Base-by-base conservation (phyloP, 2,113 vertebrate genomes). In the Xiphophorus hellerii region DNA sequence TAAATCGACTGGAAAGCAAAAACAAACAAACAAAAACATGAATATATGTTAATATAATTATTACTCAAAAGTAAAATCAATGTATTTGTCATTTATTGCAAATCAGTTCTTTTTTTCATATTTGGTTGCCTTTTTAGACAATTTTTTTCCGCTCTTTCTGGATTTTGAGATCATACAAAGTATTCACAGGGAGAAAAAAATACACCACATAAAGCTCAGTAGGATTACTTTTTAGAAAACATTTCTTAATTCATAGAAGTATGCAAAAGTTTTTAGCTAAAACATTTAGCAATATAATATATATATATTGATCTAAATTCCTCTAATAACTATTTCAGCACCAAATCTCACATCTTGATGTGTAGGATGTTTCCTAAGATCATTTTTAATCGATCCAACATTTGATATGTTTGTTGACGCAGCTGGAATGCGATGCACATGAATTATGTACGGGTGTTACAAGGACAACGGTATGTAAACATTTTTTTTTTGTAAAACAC, bases 1-100 rank as follows among this genome's bases (percentile, higher is more conserved):
- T 10, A 95, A 83, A 77, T 95, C 92, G 84, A 95, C 94, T 95
- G 85, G 20, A 66, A 62, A 27, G 85, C 83, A 72, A 66, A 2
- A 37, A 12, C 35, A 37, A 33, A 33, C 31, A 33, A 33, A 48
- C 4, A 6, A 2, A 71, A 74, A 71, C 76, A 6, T 44, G 76
- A 2, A 29, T 64, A 25, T 71, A 71, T 64, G 15, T 28, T 1
- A 44, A 3, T 29, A 37, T 37, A 12, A n/a, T 25, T 25, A 8
- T 62, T 25, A 29, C 39, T 29, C 62, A 17, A 42, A 33, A 22
- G 1, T 65, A 11, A 11, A 33, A 65, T 12, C 0, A n/a, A 4
- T 35, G 51, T 25, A 58, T 58, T 58, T 58, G 51, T 58, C 20
- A 58, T 25, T 58, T 10, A n/a, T 11, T 58, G 51, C 20, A 58